These are phyloP conservation scores for Lithophane socia DNA, from an alignment of 2,888 invertebrate species.

Conservation along the genomic window DNA sequence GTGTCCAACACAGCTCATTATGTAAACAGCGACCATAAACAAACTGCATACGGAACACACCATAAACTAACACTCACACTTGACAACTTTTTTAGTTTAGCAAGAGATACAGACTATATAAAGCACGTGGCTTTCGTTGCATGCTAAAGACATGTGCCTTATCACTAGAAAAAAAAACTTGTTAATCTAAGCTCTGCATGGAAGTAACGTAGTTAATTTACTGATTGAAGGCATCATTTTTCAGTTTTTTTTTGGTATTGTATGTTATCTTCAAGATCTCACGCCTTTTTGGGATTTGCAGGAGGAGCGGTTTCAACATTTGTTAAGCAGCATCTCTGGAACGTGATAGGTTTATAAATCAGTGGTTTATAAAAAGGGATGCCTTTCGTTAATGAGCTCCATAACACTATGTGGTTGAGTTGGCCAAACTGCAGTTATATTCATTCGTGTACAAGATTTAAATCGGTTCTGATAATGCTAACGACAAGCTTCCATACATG, in stretches of 20 bases:
- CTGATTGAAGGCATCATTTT: constrained; percentile 34
- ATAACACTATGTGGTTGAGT: neutral
- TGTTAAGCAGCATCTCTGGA: constrained; percentile 20
- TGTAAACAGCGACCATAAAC: constrained; percentile 50
- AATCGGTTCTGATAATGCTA: neutral
- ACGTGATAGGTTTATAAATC: constrained; percentile 46
- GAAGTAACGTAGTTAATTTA: constrained; percentile 44
- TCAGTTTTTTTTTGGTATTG: constrained; percentile 40
- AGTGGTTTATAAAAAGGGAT: constrained; percentile 7
- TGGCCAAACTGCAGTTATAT: constrained; percentile 14
- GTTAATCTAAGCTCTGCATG: constrained; percentile 54
- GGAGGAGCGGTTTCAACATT: constrained; percentile 12
- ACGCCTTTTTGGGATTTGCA: constrained; percentile 33
- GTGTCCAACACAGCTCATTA: constrained; percentile 31
- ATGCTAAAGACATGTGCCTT: constrained; percentile 53
- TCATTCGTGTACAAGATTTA: neutral
- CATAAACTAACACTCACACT: constrained; percentile 55
- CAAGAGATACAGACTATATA: constrained; percentile 54
- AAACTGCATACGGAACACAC: constrained; percentile 55
- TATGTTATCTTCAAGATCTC: constrained; percentile 51
- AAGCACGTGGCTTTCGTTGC: constrained; percentile 50
- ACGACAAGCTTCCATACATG: neutral
- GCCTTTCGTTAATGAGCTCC: constrained; percentile 44
- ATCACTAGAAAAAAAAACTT: constrained; percentile 52
- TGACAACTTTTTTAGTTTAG: constrained; percentile 53